Evolutionary conservation across 2,797 vertebrate species (phyloP), one percentile per base, ranked within the genome.

Genomic region (Aulostomus chinensis): DNA sequence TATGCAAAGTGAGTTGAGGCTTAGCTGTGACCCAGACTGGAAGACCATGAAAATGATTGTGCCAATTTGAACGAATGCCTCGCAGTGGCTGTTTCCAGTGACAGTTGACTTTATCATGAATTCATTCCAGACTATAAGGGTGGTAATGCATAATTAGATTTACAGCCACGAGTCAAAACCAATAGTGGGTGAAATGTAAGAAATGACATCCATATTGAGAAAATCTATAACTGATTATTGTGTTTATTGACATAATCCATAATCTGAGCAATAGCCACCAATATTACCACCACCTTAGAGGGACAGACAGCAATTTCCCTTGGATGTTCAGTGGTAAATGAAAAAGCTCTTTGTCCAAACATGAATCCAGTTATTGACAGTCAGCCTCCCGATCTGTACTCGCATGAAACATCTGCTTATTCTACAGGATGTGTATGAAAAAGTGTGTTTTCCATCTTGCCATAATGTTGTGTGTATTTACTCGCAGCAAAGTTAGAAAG

Each of bases 1-100:
- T 76, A 97, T 99, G 96, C 96, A 98, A 87, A 94, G 97, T 99
- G 85, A 96, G 96, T 92, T 30, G 37, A 61, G 11, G 0, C 5
- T 45, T 25, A 50, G 14, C 29, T 30, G 38, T 52, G 7, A 46
- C 35, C 28, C n/a, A 4, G 13, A 29, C 37, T 11, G n/a, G 14
- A 32, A 14, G 7, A 45, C n/a, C 11, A 31, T 47, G 12, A 41
- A 13, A 41, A 41, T 17, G 14, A 17, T 9, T 2, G 5, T 33
- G 26, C 17, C 32, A 9, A 25, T 74, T 40, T 4, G 0, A 39
- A 20, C 37, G 28, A 53, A 57, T 36, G 15, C 11, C 14, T 36
- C 5, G 4, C 18, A 1, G 18, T n/a, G 24, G 47, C 11, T 39
- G 50, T 22, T 15, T 51, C 20, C 45, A 20, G 25, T 36, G 35